Evolutionary conservation across 2,113 vertebrate species (phyloP).

Genomic region (Coptodon rendalli): DNA sequence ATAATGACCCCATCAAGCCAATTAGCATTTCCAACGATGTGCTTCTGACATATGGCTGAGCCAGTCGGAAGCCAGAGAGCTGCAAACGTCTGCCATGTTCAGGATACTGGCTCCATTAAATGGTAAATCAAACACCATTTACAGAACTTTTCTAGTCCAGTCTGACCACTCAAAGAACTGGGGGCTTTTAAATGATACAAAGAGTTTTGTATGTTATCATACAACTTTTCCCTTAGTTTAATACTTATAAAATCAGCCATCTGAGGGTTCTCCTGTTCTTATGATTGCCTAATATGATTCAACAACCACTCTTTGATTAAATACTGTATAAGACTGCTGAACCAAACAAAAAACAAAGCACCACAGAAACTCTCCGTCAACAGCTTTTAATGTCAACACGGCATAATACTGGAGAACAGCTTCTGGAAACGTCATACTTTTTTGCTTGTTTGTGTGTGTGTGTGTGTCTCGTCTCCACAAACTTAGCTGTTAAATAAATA

Average conservation of each 20-base stretch:
- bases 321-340: not conserved
- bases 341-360: not conserved
- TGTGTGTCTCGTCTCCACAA: not conserved
- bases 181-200: not conserved
- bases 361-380: not conserved
- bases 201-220: not conserved
- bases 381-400: not conserved
- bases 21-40: not conserved
- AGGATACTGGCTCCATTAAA: not conserved
- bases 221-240: not conserved
- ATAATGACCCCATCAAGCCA: constrained; percentile 7
- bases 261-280: not conserved
- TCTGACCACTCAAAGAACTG: not conserved
- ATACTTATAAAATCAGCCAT: not conserved
- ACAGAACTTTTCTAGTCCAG: not conserved
- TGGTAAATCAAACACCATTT: not conserved
- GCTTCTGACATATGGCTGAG: not conserved
- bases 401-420: not conserved
- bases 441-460: not conserved
- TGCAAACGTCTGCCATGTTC: not conserved
- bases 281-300: not conserved
- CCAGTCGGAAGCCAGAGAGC: not conserved
- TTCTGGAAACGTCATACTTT: not conserved
- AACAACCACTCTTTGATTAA: not conserved
- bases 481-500: not conserved